Evolutionary conservation across 2,113 vertebrate species (phyloP).

Genomic region (Lepus timidus): DNA sequence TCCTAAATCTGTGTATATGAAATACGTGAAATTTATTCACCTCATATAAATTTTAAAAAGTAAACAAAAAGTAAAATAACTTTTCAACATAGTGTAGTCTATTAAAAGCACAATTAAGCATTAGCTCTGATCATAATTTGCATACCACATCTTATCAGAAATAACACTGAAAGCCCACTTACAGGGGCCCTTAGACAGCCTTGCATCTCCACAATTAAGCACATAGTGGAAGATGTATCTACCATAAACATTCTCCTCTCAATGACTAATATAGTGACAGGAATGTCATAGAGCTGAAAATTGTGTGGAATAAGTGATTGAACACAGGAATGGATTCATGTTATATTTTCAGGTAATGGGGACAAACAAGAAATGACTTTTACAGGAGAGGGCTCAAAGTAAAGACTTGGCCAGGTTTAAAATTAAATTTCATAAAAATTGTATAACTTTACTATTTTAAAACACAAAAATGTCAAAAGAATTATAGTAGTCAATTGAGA

Average conservation of each 20-base stretch:
- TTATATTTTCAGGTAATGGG: background rate
- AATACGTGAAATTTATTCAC: no score
- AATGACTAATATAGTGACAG: background rate
- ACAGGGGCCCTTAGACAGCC: background rate
- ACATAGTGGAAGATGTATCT: background rate
- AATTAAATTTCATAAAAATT: slow-evolving; percentile 21
- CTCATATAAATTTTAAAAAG: no score
- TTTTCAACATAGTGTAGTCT: background rate
- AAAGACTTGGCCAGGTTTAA: background rate
- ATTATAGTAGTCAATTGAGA: background rate
- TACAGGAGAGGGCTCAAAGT: background rate
- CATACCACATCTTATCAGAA: background rate
- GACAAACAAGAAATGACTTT: background rate
- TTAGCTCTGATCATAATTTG: background rate
- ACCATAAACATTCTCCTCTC: background rate
- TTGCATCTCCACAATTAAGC: background rate
- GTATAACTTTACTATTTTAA: background rate
- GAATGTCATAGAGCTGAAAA: background rate
- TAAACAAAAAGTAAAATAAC: no score
- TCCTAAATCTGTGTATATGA: no score
- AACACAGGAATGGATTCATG: background rate
- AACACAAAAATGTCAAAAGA: background rate
- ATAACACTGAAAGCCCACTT: background rate
- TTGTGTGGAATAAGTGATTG: background rate
- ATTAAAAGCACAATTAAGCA: background rate